Conservation (phyloP, 2,113 vertebrate species). For the Heteronetta atricapilla region DNA sequence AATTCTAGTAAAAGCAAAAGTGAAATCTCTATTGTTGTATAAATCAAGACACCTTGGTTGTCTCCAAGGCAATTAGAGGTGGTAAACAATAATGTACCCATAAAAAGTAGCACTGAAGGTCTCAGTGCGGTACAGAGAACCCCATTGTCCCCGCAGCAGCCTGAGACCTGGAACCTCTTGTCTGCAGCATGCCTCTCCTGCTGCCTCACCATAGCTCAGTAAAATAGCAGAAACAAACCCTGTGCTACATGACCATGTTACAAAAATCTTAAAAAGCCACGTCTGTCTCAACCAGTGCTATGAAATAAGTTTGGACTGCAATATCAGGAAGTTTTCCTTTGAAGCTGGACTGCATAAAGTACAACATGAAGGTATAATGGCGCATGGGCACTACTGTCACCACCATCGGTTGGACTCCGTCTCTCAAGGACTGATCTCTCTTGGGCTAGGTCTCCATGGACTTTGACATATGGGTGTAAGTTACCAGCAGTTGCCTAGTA, state of each 20-base stretch:
- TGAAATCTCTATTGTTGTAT: neutral
- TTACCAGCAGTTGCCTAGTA: neutral
- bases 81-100: neutral
- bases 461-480: neutral
- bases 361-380: neutral
- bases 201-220: neutral
- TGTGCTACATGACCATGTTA: too few relatives aligned
- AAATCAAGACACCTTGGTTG: neutral
- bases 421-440: neutral
- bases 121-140: neutral
- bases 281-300: neutral
- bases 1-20: neutral
- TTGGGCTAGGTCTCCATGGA: neutral
- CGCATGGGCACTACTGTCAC: neutral
- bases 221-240: neutral
- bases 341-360: neutral
- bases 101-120: neutral
- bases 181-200: neutral
- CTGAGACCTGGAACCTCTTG: neutral
- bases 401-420: neutral
- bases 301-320: neutral
- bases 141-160: neutral
- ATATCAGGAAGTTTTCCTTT: neutral
- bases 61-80: neutral
- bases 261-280: neutral